Conservation (phyloP, 2,797 vertebrate genomes). For the Harpagifer antarcticus region DNA sequence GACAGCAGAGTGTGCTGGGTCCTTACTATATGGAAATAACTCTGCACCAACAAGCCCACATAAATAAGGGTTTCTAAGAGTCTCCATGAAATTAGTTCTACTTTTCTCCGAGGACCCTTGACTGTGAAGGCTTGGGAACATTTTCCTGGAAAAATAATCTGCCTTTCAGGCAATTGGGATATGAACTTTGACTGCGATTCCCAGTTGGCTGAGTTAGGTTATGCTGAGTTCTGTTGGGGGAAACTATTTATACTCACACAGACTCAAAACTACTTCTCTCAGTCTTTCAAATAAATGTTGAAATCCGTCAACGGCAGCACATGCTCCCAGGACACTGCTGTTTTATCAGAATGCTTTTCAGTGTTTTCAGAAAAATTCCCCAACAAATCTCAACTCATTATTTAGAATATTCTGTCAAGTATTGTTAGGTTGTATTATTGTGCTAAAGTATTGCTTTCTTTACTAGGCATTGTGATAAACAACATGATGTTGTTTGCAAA, state of each 20-base stretch:
- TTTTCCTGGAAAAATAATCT: constrained; percentile 37
- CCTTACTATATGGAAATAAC: constrained; percentile 31
- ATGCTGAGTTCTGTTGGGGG: constrained; percentile 7
- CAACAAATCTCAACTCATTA: neutral
- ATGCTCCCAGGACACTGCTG: neutral
- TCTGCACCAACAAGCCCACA: constrained; percentile 20
- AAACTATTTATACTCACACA: constrained; percentile 28
- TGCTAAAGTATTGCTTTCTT: neutral
- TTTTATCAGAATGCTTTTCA: neutral
- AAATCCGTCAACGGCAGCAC: constrained; percentile 21
- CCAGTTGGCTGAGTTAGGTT: constrained; percentile 28
- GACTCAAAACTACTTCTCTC: constrained; percentile 18
- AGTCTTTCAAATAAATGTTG: constrained; percentile 1
- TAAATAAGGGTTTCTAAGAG: constrained; percentile 23
- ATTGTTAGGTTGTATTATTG: neutral
- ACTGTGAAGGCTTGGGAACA: constrained; percentile 33
- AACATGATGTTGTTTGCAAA: neutral
- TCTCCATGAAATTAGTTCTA: constrained; percentile 40
- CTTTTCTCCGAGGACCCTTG: constrained; percentile 31
- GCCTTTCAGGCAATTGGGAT: constrained; percentile 46
- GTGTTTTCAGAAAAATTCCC: neutral
- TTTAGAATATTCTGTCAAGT: neutral
- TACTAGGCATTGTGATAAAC: neutral
- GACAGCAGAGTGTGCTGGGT: constrained; percentile 11
- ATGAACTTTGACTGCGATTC: constrained; percentile 39